Conservation (phyloP, 2,797 vertebrate species). For the Botia kubotai region DNA sequence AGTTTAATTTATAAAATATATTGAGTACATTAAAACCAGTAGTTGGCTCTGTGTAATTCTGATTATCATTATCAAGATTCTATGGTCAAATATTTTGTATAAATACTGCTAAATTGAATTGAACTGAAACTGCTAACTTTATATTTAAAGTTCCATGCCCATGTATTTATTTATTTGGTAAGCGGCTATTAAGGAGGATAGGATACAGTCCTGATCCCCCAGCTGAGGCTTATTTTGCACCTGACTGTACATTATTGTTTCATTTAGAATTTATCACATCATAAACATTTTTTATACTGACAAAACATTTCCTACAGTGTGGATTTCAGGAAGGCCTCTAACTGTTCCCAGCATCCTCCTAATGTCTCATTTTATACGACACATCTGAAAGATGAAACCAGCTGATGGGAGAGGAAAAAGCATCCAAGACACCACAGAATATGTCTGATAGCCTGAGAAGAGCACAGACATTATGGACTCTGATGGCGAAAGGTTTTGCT, state of each 20-base stretch:
- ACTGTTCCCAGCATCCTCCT: neutral
- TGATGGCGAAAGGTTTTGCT: slow-evolving; percentile 14
- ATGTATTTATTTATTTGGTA: neutral
- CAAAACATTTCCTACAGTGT: neutral
- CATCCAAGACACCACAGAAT: neutral
- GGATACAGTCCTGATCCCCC: neutral
- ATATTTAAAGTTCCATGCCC: neutral
- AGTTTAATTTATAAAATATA: too few species aligned
- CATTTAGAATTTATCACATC: neutral
- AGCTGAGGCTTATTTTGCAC: neutral
- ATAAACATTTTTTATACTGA: neutral
- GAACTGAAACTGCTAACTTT: neutral
- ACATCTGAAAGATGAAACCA: neutral
- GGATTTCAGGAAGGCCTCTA: slow-evolving; percentile 3
- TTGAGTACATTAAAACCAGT: too few species aligned
- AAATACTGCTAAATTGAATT: too few species aligned
- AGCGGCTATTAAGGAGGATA: neutral
- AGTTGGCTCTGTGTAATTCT: too few species aligned
- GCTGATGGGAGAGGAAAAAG: neutral
- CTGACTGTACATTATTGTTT: neutral
- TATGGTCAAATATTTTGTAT: too few species aligned
- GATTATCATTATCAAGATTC: too few species aligned
- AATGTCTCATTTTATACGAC: slow-evolving; percentile 17
- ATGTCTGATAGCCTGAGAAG: neutral
- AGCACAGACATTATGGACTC: slow-evolving; percentile 22